Percentiles rank a stretch among this genome's conserved stretches.
phyloP scores from a whole-genome alignment of 1,140 invertebrate species.

The Scylla paramamosain region DNA sequence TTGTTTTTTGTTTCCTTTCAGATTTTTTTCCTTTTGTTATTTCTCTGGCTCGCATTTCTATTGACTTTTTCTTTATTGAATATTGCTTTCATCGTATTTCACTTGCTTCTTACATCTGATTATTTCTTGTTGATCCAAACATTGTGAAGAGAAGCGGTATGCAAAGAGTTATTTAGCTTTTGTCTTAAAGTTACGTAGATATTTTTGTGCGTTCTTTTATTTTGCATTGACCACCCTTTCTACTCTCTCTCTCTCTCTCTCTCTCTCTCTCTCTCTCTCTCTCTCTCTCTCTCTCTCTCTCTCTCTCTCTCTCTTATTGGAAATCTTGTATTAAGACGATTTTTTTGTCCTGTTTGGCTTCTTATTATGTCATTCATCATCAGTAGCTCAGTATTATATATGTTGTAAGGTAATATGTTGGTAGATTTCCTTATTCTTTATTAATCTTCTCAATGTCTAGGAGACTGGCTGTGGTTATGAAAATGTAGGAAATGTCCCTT shows the following conservation, averaged over 20 bases:
- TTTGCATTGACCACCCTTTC: background rate
- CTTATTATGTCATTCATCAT: too few relatives aligned
- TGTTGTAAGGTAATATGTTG: too few relatives aligned
- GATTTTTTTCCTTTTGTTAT: too few relatives aligned
- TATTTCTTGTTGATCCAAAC: background rate
- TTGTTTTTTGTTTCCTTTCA: background rate
- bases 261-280: background rate
- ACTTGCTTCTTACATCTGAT: background rate
- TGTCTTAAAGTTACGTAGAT: background rate
- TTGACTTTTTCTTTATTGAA: background rate
- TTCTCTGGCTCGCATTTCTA: too few relatives aligned
- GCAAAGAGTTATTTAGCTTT: background rate
- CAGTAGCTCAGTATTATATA: too few relatives aligned
- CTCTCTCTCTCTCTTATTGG: background rate
- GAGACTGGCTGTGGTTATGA: too few relatives aligned
- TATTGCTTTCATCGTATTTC: background rate
- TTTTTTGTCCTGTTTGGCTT: too few relatives aligned
- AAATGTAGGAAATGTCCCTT: too few relatives aligned
- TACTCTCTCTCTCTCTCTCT: background rate
- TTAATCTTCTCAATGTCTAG: too few relatives aligned
- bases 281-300: conserved; percentile 10
- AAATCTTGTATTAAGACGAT: background rate
- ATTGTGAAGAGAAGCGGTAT: background rate
- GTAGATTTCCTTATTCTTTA: too few relatives aligned
- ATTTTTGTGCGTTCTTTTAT: background rate